These are phyloP conservation scores for Bursaphelenchus mucronatus DNA, from an alignment of 1,140 invertebrate genomes.

Conservation along the genomic window DNA sequence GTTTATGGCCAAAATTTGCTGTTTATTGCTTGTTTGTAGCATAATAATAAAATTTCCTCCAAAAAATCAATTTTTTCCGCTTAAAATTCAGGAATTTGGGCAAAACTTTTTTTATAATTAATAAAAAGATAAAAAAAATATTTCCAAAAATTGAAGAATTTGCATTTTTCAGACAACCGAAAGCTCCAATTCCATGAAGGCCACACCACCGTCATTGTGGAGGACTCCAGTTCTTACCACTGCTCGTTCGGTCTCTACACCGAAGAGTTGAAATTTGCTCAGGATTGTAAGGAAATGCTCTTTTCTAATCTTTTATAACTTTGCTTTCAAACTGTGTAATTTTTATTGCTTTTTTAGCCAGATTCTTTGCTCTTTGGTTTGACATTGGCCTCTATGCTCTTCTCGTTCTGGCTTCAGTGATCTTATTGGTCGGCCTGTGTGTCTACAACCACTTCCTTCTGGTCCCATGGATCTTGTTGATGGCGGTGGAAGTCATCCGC, in stretches of 20 bases:
- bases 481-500: constrained; percentile 55
- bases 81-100: too few species aligned
- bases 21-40: too few species aligned
- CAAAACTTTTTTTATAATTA: neutral
- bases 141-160: neutral
- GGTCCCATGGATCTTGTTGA: constrained; percentile 56
- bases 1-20: too few species aligned
- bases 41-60: too few species aligned
- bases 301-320: constrained; percentile 19
- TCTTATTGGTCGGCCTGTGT: constrained; percentile 48
- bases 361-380: constrained; percentile 39
- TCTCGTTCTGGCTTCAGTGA: constrained; percentile 50
- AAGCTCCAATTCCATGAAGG: constrained; percentile 51
- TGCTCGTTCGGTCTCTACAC: constrained; percentile 60
- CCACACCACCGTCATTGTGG: constrained; percentile 50
- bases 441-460: constrained; percentile 54
- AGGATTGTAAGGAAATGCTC: constrained; percentile 36
- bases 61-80: neutral
- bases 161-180: constrained; percentile 49
- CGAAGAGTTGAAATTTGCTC: constrained; percentile 54
- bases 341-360: constrained; percentile 43
- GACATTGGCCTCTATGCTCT: constrained; percentile 49
- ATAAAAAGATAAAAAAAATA: neutral
- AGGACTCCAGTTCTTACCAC: constrained; percentile 59
- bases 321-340: constrained; percentile 1